A percentile compares a stretch with the other conserved stretches of the same genome.
Evolutionary conservation across 2,113 vertebrate genomes (phyloP).

Genomic region (Phyllostomus hastatus): DNA sequence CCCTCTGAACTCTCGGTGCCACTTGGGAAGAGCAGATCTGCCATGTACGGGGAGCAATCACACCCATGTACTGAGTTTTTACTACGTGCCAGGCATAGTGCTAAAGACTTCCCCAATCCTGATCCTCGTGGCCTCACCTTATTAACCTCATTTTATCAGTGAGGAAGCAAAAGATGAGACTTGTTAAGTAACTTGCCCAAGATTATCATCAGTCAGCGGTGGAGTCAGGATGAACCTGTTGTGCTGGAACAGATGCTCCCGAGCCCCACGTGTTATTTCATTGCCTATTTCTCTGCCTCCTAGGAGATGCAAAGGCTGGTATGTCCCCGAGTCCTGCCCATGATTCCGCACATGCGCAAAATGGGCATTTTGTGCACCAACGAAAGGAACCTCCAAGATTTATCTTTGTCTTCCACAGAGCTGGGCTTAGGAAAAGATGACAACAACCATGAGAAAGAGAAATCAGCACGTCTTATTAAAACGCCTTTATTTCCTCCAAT

Average conservation of each 20-base stretch:
- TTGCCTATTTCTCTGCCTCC: neutral
- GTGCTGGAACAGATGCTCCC: too few species aligned
- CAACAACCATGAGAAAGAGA: conserved; percentile 47
- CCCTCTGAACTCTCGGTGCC: neutral
- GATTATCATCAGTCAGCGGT: neutral
- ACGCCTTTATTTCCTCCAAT: conserved; percentile 55
- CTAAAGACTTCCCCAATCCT: neutral
- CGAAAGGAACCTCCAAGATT: neutral
- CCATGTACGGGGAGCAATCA: neutral
- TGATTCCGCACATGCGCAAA: conserved; percentile 50
- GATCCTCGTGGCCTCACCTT: neutral
- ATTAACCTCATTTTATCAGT: neutral
- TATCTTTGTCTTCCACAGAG: conserved; percentile 35
- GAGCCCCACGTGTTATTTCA: accelerated
- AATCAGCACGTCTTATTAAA: conserved; percentile 31
- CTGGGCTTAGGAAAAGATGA: conserved; percentile 27
- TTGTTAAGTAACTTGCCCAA: accelerated
- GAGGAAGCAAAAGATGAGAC: neutral
- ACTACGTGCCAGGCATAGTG: accelerated
- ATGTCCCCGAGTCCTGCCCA: conserved; percentile 45
- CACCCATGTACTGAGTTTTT: accelerated
- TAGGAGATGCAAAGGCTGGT: conserved; percentile 57
- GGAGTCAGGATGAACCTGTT: neutral
- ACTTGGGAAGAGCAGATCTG: neutral
- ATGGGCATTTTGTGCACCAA: neutral